Base-by-base conservation (phyloP, 2,113 vertebrate genomes). In the Polypterus senegalus region DNA sequence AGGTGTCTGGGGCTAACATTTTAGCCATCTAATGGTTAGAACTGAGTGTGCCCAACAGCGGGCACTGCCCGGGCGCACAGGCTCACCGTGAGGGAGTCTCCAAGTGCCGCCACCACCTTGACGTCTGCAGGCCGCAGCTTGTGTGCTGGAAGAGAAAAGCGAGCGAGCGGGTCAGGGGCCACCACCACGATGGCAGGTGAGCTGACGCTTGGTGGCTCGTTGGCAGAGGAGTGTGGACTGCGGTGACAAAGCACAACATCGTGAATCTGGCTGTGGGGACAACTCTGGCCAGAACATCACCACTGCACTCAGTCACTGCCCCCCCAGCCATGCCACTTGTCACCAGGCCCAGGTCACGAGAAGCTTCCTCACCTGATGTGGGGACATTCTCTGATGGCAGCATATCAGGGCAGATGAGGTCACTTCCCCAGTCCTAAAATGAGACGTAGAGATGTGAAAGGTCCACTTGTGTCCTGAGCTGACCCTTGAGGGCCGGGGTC, bases 341-440 rank as follows among this genome's bases (percentile, higher is more conserved):
- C 47, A 5, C 4, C 5, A 6, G 49, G 4, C 52, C n/a, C n/a
- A 8, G 7, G 27, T 27, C 27, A 27, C 2, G 27, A 27, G 27
- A 27, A 27, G 4, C n/a, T 62, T 46, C 66, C 81, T 88, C 62
- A 98, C 96, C 96, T 77, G 92, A 93, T 3, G 70, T 81, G 58
- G 93, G 92, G 43, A 86, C 69, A n/a, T 2, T 69, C 63, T 63
- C 62, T 3, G 92, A 92, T 9, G 83, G 75, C 64, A 53, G 58
- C 11, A 54, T 72, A 61, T 68, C 66, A 3, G 27, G 56, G 63
- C 94, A 98, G 0, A 66, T 73, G 71, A 98, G 83, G 58, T 96
- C 87, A 65, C 88, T 90, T 43, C 94, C 95, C 92, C 93, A 97
- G 9, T 92, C 90, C 95, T 93, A 78, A 73, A 73, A 81, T 3